phyloP scores from a whole-genome alignment of 1,140 invertebrate species.

The Brachystomella parvula region DNA sequence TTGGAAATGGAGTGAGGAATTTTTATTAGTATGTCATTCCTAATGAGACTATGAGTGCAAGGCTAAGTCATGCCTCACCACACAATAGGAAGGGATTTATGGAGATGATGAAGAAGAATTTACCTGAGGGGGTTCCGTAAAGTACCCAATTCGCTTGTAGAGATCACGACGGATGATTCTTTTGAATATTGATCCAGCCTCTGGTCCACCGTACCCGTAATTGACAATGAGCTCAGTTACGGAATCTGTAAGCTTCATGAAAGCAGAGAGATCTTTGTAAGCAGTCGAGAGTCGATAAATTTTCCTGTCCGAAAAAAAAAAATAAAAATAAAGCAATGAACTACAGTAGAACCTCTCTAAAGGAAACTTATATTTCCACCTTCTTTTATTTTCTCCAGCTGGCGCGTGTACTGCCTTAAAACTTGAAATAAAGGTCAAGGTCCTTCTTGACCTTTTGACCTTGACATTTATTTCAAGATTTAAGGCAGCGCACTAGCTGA shows the following conservation, averaged over 20 bases:
- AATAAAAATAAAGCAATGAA: too few species aligned
- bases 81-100: not conserved
- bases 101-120: not conserved
- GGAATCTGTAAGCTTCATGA: constrained; percentile 29
- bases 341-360: too few species aligned
- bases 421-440: too few species aligned
- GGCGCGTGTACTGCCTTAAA: too few species aligned
- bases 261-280: constrained; percentile 23
- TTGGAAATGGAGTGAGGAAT: too few species aligned
- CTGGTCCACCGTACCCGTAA: constrained; percentile 5
- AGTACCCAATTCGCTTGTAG: constrained; percentile 28
- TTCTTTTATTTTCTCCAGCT: too few species aligned
- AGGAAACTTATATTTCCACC: too few species aligned
- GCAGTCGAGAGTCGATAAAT: constrained; percentile 21
- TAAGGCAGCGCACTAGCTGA: not conserved
- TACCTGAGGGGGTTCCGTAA: constrained; percentile 15
- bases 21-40: too few species aligned
- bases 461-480: too few species aligned
- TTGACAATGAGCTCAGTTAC: constrained; percentile 24
- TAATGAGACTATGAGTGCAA: too few species aligned
- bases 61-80: too few species aligned
- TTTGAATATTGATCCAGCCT: constrained; percentile 18
- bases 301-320: constrained; percentile 1
- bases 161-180: constrained; percentile 21
- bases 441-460: too few species aligned